These are phyloP conservation scores for Cylloceria caligata DNA, from an alignment of 2,888 invertebrate genomes.

Conservation along the genomic window DNA sequence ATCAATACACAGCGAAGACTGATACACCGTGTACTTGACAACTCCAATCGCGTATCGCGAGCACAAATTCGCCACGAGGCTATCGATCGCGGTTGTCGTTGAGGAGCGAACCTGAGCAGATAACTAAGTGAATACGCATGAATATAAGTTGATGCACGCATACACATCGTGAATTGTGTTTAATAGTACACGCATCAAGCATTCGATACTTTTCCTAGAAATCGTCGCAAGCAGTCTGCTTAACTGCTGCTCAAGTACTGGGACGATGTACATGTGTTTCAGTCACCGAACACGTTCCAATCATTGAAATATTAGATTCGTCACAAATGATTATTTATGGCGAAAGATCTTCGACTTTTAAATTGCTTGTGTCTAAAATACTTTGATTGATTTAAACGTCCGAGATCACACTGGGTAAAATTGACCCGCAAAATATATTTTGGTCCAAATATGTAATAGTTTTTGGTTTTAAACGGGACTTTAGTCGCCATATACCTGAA, in stretches of 20 bases:
- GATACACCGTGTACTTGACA: constrained; percentile 35
- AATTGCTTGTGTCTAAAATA: no score
- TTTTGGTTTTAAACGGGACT: no score
- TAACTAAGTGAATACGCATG: constrained; percentile 28
- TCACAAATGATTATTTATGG: neutral
- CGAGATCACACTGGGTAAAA: no score
- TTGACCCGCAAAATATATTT: no score
- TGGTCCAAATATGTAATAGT: no score
- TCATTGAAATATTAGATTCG: neutral
- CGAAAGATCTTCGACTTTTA: no score
- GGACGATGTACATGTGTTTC: neutral
- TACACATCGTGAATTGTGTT: neutral
- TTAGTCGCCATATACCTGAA: no score
- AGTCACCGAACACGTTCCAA: neutral
- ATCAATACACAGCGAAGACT: constrained; percentile 11
- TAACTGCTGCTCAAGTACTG: neutral
- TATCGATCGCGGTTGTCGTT: constrained; percentile 46
- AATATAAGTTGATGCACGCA: constrained; percentile 1
- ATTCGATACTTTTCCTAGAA: constrained; percentile 38
- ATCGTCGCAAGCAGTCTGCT: constrained; percentile 15
- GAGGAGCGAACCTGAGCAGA: constrained; percentile 37
- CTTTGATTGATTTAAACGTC: no score
- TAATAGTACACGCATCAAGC: constrained; percentile 15
- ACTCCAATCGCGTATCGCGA: constrained; percentile 47
- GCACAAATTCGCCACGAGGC: constrained; percentile 40